A percentile compares a stretch with the other conserved stretches of the same genome.
phyloP scores from a whole-genome alignment of 2,888 invertebrate species.

The Polietes domitor region DNA sequence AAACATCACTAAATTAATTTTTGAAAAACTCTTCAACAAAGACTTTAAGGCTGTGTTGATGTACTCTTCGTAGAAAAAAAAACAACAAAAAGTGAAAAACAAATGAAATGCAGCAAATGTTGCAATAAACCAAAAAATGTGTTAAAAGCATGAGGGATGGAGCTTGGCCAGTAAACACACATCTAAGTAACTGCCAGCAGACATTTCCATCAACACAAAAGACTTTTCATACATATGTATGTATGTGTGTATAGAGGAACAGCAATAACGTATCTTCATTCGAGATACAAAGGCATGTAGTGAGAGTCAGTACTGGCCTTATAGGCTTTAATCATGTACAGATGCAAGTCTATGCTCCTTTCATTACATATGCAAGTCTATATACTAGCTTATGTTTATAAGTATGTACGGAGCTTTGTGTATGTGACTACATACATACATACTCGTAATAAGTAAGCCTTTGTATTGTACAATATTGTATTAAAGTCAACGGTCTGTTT shows the following conservation, averaged over 20 bases:
- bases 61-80: not conserved
- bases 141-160: not conserved
- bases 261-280: no score
- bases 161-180: conserved; percentile 36
- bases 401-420: no score
- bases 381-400: not conserved
- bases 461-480: conserved; percentile 55
- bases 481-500: conserved; percentile 62
- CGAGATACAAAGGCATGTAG: conserved; percentile 8
- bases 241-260: not conserved
- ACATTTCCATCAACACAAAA: conserved; percentile 46
- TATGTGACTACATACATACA: not conserved
- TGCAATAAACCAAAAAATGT: conserved; percentile 26
- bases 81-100: conserved; percentile 25
- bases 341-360: not conserved
- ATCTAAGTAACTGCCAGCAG: conserved; percentile 26
- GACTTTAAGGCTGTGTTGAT: conserved; percentile 57
- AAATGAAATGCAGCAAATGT: conserved; percentile 35
- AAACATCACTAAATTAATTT: conserved; percentile 41
- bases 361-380: conserved; percentile 18
- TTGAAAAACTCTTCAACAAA: conserved; percentile 48
- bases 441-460: conserved; percentile 34
- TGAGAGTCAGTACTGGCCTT: not conserved
- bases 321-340: conserved; percentile 48
- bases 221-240: not conserved